Evolutionary conservation across 2,797 vertebrate species (phyloP).

Genomic region (Lacerta agilis): DNA sequence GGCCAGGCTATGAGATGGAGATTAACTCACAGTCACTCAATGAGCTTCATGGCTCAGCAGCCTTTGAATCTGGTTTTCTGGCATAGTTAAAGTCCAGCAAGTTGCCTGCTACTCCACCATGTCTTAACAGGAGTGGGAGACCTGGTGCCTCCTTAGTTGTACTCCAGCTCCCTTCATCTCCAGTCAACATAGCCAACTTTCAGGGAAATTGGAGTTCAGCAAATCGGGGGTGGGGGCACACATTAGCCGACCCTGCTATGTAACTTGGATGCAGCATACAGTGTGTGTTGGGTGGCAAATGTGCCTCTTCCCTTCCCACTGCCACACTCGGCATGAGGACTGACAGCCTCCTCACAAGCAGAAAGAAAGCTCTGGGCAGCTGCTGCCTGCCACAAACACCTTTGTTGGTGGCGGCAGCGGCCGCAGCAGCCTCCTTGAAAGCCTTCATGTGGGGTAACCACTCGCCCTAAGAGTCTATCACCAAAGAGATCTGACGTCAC

Average conservation of each 20-base stretch:
- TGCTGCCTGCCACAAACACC: constrained; percentile 50
- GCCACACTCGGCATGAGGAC: background rate
- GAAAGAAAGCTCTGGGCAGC: background rate
- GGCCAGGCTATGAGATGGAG: too few relatives aligned
- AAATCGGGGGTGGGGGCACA: too few relatives aligned
- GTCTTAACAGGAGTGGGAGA: too few relatives aligned
- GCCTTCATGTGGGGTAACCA: constrained; percentile 47
- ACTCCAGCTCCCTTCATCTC: too few relatives aligned
- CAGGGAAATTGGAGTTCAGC: too few relatives aligned
- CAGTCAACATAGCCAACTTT: too few relatives aligned
- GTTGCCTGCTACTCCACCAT: background rate
- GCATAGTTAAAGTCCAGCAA: background rate
- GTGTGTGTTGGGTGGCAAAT: background rate
- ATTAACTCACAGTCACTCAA: too few relatives aligned
- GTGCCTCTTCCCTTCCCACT: background rate
- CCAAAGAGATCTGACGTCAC: constrained; percentile 58
- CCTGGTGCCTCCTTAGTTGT: too few relatives aligned
- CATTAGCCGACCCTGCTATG: too few relatives aligned
- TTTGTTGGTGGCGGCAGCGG: background rate
- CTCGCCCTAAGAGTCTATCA: constrained; percentile 62
- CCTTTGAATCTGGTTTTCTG: background rate
- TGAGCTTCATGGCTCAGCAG: background rate
- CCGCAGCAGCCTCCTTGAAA: constrained; percentile 36
- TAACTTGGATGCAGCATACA: background rate
- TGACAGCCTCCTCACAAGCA: background rate